Evolutionary conservation across 2,888 invertebrate genomes (phyloP).

Genomic region (Leucozona laternaria): DNA sequence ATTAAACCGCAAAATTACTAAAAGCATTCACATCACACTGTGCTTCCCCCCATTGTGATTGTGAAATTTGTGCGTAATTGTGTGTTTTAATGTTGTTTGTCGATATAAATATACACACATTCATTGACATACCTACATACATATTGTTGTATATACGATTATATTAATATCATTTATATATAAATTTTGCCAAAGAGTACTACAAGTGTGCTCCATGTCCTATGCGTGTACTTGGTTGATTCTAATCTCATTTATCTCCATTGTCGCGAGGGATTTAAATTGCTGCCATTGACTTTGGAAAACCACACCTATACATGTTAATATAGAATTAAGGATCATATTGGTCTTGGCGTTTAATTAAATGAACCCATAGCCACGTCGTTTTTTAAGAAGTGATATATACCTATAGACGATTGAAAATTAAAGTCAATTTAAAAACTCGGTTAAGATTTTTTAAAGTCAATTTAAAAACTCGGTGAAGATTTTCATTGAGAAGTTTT

Average conservation of each 20-base stretch:
- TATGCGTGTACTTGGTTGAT: not conserved
- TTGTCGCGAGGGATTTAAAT: conserved; percentile 49
- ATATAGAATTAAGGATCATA: not conserved
- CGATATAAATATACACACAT: too few species aligned
- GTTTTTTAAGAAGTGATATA: conserved; percentile 18
- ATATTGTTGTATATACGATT: too few species aligned
- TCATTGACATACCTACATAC: too few species aligned
- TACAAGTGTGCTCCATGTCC: not conserved
- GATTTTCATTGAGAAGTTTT: too few species aligned
- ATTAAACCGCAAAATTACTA: conserved; percentile 48
- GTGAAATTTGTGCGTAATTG: not conserved
- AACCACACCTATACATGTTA: not conserved
- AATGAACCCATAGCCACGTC: conserved; percentile 29
- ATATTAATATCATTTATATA: not conserved
- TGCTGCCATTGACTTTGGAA: conserved; percentile 24
- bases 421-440: not conserved
- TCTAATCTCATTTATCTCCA: conserved; percentile 38
- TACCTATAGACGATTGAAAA: not conserved
- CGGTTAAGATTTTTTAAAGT: too few species aligned
- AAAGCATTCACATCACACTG: conserved; percentile 14
- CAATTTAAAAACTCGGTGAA: too few species aligned
- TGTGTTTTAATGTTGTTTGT: conserved; percentile 1
- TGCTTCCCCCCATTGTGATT: not conserved
- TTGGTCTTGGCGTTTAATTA: conserved; percentile 31
- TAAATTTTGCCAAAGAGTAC: not conserved